Conservation (phyloP, 2,888 invertebrate species). For the Polymixis flavicincta region DNA sequence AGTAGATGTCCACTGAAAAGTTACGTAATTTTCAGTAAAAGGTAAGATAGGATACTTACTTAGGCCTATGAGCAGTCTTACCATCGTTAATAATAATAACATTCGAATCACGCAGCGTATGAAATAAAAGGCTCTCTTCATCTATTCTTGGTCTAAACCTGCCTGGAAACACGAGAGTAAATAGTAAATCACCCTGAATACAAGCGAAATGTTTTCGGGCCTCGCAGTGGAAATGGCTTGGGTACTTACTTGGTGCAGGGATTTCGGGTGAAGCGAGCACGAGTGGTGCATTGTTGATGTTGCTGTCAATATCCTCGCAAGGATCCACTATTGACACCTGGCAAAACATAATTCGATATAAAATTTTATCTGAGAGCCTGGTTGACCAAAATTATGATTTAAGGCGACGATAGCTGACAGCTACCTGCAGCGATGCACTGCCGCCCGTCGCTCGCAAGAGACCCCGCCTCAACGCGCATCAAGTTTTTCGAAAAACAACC, state of each 20-base stretch:
- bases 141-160: slow-evolving; percentile 79
- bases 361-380: neutral
- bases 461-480: no score
- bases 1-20: neutral
- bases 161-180: slow-evolving; percentile 76
- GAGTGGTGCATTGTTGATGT: slow-evolving; percentile 71
- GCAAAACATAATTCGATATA: slow-evolving; percentile 1
- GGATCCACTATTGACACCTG: slow-evolving; percentile 96
- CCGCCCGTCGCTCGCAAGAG: no score
- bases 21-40: neutral
- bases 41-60: slow-evolving; percentile 90
- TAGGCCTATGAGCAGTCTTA: slow-evolving; percentile 97
- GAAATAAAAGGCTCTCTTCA: slow-evolving; percentile 95
- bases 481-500: no score
- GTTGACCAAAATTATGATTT: neutral
- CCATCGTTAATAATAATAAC: slow-evolving; percentile 97
- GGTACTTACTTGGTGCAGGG: slow-evolving; percentile 81
- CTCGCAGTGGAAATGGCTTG: neutral
- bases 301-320: slow-evolving; percentile 95
- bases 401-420: no score
- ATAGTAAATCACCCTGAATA: neutral
- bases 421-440: no score
- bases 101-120: slow-evolving; percentile 97
- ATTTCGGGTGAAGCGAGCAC: slow-evolving; percentile 72
- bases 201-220: slow-evolving; percentile 58